These are phyloP conservation scores for Cebus imitator DNA, from an alignment of 2,113 vertebrate genomes.

Conservation along the genomic window DNA sequence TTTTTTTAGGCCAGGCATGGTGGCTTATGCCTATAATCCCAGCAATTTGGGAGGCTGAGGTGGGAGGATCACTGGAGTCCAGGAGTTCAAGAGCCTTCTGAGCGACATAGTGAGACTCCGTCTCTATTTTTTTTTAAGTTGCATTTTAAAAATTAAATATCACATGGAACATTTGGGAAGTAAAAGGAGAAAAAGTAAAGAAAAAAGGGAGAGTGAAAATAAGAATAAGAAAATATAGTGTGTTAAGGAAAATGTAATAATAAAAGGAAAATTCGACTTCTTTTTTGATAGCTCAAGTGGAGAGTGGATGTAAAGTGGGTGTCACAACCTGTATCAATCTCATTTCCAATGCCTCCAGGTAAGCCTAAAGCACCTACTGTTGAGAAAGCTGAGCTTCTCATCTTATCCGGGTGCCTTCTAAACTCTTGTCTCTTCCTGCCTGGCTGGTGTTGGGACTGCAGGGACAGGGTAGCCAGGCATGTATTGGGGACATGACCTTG, in stretches of 20 bases:
- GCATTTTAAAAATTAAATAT: background rate
- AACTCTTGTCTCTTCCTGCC: background rate
- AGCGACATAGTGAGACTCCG: too few species aligned
- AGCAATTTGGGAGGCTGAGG: too few species aligned
- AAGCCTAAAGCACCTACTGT: background rate
- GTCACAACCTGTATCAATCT: background rate
- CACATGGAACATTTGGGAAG: background rate
- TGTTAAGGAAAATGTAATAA: background rate
- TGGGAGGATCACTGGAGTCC: too few species aligned
- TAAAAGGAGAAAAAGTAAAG: background rate
- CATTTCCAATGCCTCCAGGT: background rate
- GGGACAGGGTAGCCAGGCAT: background rate
- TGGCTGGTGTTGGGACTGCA: background rate
- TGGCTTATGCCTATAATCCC: too few species aligned
- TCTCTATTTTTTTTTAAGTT: too few species aligned
- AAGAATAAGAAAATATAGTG: background rate
- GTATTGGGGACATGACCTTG: background rate
- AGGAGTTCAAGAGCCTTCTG: too few species aligned
- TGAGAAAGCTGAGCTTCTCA: background rate
- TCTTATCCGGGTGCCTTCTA: background rate
- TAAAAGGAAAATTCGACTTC: background rate
- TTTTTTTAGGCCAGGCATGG: too few species aligned
- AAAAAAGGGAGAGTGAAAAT: background rate
- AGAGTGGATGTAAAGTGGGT: background rate
- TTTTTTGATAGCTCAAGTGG: background rate